Base-by-base conservation (phyloP, 2,888 invertebrate genomes). In the Ophonus ardosiacus region DNA sequence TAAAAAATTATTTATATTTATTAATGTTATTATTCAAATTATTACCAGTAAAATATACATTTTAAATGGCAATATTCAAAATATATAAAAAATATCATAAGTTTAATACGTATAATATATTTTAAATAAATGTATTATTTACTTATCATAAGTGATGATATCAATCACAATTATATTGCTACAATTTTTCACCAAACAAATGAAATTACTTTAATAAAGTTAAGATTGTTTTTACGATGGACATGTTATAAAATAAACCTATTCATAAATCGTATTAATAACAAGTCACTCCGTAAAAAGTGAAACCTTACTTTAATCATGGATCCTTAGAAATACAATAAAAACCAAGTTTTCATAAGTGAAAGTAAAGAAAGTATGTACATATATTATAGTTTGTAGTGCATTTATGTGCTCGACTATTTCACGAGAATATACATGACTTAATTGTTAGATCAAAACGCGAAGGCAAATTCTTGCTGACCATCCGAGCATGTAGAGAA, bases 301-400 rank as follows among this genome's bases (percentile, higher is more conserved):
- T 74, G 74, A 74, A 74, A 74, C 74, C 21, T 17, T 18, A 40
- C 18, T 17, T 21, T 74, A 6, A 13, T 43, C 38, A 31, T 15
- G 10, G 6, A 74, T 21, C 74, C 74, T 24, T 51, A 74, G 51
- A 56, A 51, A 74, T 38, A 56, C 24, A 74, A 74, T 51, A 74
- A 74, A 56, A 51, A 43, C 51, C 56, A 74, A 74, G 56, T 51
- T 74, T 74, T 74, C 43, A 74, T 56, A 74, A 74, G 74, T 74
- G 74, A 74, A 74, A 74, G 74, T 74, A 51, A 74, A 74, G 74
- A 74, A 74, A 74, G 74, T 74, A 74, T 31, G 31, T 31, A 31
- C 4, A 31, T 31, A 31, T 74, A 74, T 74, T 74, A 74, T 74
- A 71, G 74, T 71, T 71, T 10, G 63, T 18, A 59, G 7, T 63